phyloP scores from a whole-genome alignment of 2,888 invertebrate genomes.

The Ctena decussata region DNA sequence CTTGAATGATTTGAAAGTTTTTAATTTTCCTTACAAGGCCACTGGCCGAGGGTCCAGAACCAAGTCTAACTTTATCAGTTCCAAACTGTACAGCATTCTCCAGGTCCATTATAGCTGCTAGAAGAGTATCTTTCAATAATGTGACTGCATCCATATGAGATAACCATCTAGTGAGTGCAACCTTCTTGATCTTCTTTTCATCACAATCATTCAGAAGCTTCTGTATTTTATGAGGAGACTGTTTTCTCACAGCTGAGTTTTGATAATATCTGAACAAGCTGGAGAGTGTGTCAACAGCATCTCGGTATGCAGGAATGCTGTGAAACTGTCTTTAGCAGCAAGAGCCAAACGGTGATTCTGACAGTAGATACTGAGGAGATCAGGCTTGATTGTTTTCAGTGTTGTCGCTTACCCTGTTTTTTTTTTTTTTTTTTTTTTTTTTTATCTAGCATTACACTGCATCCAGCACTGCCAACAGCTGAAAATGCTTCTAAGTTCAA shows the following conservation, averaged over 20 bases:
- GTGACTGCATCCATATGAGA: conserved; percentile 33
- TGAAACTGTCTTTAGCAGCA: conserved; percentile 52
- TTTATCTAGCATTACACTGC: conserved; percentile 27
- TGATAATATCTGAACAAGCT: conserved; percentile 44
- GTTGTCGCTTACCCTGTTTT: conserved; percentile 27
- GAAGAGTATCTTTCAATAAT: conserved; percentile 18
- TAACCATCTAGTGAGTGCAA: conserved; percentile 35
- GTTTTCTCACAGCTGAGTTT: conserved; percentile 1
- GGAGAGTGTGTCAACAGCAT: conserved; percentile 30
- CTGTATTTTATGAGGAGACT: conserved; percentile 3
- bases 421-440: too few relatives aligned
- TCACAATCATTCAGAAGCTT: conserved; percentile 3
- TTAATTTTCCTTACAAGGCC: conserved; percentile 35
- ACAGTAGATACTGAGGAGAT: conserved; percentile 31
- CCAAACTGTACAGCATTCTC: conserved; percentile 16
- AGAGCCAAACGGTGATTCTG: conserved; percentile 45
- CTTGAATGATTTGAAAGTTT: conserved; percentile 19
- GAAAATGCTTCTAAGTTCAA: conserved; percentile 19
- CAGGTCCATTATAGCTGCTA: conserved; percentile 17
- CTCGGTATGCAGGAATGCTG: conserved; percentile 22
- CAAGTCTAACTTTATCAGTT: conserved; percentile 18
- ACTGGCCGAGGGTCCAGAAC: conserved; percentile 15
- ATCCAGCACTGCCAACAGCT: conserved; percentile 27
- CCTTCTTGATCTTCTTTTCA: conserved; percentile 20
- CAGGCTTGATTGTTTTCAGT: conserved; percentile 34